Conservation (phyloP, 2,113 vertebrate species). For the Tachuris rubrigastra region DNA sequence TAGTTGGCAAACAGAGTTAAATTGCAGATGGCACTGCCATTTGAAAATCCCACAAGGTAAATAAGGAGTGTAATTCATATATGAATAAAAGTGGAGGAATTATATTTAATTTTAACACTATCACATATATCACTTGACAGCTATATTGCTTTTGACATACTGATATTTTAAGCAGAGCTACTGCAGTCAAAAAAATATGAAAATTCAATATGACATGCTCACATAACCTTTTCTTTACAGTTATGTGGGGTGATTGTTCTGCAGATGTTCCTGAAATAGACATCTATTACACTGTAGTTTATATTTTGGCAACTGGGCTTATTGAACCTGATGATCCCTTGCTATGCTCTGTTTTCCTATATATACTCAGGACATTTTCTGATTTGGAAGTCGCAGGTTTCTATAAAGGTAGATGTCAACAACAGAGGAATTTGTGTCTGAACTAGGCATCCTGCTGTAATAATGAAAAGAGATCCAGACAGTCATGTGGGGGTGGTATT, state of each 20-base stretch:
- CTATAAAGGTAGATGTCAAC: neutral
- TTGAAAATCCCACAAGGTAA: neutral
- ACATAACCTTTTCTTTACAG: neutral
- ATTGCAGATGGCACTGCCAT: neutral
- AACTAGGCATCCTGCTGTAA: neutral
- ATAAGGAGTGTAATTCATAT: neutral
- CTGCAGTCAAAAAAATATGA: neutral
- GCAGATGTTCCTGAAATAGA: neutral
- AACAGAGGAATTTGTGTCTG: neutral
- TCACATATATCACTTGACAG: neutral
- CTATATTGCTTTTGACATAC: neutral
- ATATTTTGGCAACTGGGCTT: neutral
- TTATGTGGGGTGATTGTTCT: neutral
- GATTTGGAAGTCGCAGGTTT: neutral
- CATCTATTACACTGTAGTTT: neutral
- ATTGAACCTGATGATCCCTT: neutral
- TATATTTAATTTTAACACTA: neutral
- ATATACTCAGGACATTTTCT: neutral
- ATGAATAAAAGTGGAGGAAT: rapidly evolving
- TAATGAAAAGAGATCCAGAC: neutral
- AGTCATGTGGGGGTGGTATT: neutral
- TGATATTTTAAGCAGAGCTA: neutral
- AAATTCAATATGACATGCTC: neutral
- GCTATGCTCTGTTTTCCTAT: neutral
- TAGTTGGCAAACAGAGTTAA: neutral